phyloP scores from a whole-genome alignment of 2,797 vertebrate species.

The Cossypha dichroa region DNA sequence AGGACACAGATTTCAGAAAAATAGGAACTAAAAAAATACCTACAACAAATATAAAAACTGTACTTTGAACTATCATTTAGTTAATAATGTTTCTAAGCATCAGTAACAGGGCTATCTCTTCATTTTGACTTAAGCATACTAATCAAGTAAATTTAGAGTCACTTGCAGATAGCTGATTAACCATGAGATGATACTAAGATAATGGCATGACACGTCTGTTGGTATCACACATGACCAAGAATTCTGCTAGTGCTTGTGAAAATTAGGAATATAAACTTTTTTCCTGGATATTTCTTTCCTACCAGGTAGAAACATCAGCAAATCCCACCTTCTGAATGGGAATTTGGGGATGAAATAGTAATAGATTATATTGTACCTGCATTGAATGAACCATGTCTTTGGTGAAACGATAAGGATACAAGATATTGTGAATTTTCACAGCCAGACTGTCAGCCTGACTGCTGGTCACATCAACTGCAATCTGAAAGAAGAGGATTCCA shows the following conservation, averaged over 20 bases:
- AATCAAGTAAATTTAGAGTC: not conserved
- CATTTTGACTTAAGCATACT: not conserved
- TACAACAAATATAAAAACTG: not conserved
- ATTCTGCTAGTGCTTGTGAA: not conserved
- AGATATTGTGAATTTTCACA: conserved; percentile 94
- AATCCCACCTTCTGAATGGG: not conserved
- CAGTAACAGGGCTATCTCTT: not conserved
- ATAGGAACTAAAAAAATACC: not conserved
- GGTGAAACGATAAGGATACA: conserved; percentile 95
- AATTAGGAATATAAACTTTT: not conserved
- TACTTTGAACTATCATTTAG: not conserved
- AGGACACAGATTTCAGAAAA: not conserved
- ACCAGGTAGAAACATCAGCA: not conserved
- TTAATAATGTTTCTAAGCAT: not conserved
- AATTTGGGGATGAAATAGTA: not conserved
- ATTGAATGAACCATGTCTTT: conserved; percentile 95
- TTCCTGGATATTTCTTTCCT: not conserved
- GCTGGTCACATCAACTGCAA: conserved; percentile 88
- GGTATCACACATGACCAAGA: not conserved
- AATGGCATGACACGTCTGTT: not conserved
- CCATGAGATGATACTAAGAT: not conserved
- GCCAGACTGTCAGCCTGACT: conserved; percentile 85
- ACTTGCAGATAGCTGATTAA: not conserved
- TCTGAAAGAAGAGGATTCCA: conserved; percentile 74
- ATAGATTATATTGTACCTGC: conserved; percentile 79